Conservation (phyloP, 2,113 vertebrate genomes). For the Ifrita kowaldi region DNA sequence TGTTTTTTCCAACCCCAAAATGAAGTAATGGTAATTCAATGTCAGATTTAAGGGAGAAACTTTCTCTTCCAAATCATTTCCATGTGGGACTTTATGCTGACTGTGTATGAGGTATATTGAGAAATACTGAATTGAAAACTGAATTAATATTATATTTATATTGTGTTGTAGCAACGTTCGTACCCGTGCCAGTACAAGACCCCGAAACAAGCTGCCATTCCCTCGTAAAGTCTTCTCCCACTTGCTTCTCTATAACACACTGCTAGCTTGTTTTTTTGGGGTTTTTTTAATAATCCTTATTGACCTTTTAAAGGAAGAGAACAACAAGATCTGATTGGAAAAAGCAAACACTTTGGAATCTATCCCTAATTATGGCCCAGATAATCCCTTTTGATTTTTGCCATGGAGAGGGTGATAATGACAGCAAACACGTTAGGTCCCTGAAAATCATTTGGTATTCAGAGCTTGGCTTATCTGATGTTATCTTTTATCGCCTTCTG, state of each 20-base stretch:
- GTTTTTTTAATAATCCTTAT: background rate
- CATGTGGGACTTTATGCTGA: background rate
- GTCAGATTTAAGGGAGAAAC: background rate
- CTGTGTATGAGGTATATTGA: background rate
- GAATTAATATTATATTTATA: background rate
- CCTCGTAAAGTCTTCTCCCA: background rate
- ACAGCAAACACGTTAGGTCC: background rate
- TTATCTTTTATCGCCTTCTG: background rate
- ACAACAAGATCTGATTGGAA: background rate
- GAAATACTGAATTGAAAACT: background rate
- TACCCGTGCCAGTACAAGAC: background rate
- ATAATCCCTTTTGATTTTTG: slow-evolving; percentile 38
- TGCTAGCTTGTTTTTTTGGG: background rate
- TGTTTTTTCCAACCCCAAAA: background rate
- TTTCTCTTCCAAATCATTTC: background rate
- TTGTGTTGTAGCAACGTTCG: background rate
- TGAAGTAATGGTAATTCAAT: background rate
- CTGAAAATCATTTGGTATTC: background rate
- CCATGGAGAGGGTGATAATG: background rate
- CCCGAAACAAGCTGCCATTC: background rate
- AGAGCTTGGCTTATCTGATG: background rate
- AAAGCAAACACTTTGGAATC: background rate
- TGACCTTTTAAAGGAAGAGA: background rate
- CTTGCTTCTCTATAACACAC: background rate
- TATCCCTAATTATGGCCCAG: background rate